Base-by-base conservation (phyloP, 2,797 vertebrate species). In the Myioborus melanocephalus region DNA sequence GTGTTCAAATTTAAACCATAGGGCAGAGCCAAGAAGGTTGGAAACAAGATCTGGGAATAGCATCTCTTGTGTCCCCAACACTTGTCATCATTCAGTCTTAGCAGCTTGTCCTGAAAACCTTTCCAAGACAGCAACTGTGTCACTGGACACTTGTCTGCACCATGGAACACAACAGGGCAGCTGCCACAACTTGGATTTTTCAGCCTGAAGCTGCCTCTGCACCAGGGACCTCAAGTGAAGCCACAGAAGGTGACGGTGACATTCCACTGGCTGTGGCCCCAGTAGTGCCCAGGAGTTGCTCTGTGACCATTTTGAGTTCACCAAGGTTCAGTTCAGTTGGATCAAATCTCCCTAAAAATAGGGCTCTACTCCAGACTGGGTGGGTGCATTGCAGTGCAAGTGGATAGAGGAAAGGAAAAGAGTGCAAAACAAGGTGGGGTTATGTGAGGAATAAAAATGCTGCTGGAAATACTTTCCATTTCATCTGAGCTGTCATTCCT, bases 291-390 rank as follows among this genome's bases (percentile, higher is more conserved):
- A 1, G 14, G 53, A 83, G 73, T 23, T 0, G 3, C 53, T 13
- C 14, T 22, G 81, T 75, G 76, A 69, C 35, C 50, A 3, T 72
- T 83, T 27, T 37, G 41, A 93, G 60, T 81, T 94, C 92, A 55
- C 28, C 28, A 18, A 11, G 27, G 65, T 52, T 86, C 59, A 23
- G 12, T 47, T 90, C 60, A 77, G 14, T 28, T 63, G 83, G 85
- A 84, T 94, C 23, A 3, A 63, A 60, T 32, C 89, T 85, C 87
- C 68, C 87, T 94, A 73, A 84, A 96, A 69, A 91, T 37, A 78
- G 41, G 80, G 61, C 68, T 46, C 61, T 50, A 0, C 50, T 75
- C 39, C 61, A 56, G 69, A 2, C 32, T 34, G 53, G 50, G 7
- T 10, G n/a, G 53, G 34, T 56, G 24, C 18, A 23, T 5, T 49